A percentile compares a stretch with the other conserved stretches of the same genome.
These are phyloP conservation scores for Botia almorhae DNA, from an alignment of 2,797 vertebrate species.

Conservation along the genomic window DNA sequence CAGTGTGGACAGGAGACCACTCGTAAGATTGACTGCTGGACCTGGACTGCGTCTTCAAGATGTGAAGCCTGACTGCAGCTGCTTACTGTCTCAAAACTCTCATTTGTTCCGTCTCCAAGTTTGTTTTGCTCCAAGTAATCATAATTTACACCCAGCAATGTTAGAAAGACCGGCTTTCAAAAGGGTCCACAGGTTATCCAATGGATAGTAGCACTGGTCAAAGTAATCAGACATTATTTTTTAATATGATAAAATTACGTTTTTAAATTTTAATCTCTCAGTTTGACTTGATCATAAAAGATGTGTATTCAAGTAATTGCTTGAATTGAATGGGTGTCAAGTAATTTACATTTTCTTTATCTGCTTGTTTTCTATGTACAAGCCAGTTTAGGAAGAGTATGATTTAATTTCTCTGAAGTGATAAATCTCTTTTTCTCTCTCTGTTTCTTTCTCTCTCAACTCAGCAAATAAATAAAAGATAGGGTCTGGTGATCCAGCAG, in stretches of 20 bases:
- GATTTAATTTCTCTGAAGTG: constrained; percentile 58
- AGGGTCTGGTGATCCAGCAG: constrained; percentile 77
- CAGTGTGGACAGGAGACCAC: constrained; percentile 52
- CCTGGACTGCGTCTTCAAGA: constrained; percentile 40
- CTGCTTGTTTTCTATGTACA: constrained; percentile 4
- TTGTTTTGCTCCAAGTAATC: constrained; percentile 13
- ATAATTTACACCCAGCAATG: not conserved
- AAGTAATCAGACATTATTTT: too few relatives aligned
- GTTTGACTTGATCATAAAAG: not conserved
- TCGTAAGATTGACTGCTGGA: constrained; percentile 48
- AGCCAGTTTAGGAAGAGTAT: not conserved
- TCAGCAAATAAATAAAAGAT: constrained; percentile 87
- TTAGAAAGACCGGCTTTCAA: not conserved
- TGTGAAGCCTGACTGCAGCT: constrained; percentile 37
- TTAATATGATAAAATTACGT: too few relatives aligned
- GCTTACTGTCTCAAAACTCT: constrained; percentile 42
- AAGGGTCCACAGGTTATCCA: not conserved
- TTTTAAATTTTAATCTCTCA: too few relatives aligned
- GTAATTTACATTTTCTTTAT: not conserved
- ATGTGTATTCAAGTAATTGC: not conserved
- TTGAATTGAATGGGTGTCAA: not conserved
- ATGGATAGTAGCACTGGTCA: too few relatives aligned
- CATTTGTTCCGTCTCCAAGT: constrained; percentile 18
- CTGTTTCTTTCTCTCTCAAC: not conserved
- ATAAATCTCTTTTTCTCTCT: constrained; percentile 44